Evolutionary conservation across 2,888 invertebrate genomes (phyloP), one percentile per base, ranked within the genome.

Genomic region (Ethmia dodecea): DNA sequence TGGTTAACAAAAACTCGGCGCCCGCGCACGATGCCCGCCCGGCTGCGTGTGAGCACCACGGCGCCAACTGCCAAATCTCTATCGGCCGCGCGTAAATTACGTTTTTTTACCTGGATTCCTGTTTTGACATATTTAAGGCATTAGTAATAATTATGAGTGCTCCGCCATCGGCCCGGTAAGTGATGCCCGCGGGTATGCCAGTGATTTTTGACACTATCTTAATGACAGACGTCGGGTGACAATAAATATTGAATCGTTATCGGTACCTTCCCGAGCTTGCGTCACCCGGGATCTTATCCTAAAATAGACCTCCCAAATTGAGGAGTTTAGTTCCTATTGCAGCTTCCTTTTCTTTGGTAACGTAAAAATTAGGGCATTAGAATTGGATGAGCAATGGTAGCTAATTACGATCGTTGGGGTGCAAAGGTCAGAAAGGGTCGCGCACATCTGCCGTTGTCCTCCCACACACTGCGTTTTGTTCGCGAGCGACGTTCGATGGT

Each of bases 61-160:
- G 86, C 86, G 86, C 84, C 84, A 78, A 80, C 84, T 84, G 86
- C 86, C 86, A 86, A 84, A 84, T 80, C 83, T 81, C 75, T 84
- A 84, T 86, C 86, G 75, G 67, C 62, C 80, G 75, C 78, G 81
- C 84, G 84, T 86, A 86, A 84, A 86, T 86, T 83, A 84, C 81
- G 79, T 78, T 81, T 84, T 84, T 84, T 84, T 86, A 86, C 86
- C 86, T 86, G 84, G 81, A 83, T 84, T 80, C 83, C 83, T 86
- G 86, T 86, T 86, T 86, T 86, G 86, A 86, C 86, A 86, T 84
- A 86, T 84, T 84, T 83, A 86, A 86, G 81, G 84, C 78, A 86
- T 86, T 86, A 83, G 83, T 86, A 86, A 86, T 84, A 86, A 86
- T 86, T 86, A 86, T 86, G 86, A 86, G 80, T 81, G 79, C 77